These are phyloP conservation scores for Macrotus californicus DNA, from an alignment of 2,113 vertebrate genomes.

Conservation along the genomic window DNA sequence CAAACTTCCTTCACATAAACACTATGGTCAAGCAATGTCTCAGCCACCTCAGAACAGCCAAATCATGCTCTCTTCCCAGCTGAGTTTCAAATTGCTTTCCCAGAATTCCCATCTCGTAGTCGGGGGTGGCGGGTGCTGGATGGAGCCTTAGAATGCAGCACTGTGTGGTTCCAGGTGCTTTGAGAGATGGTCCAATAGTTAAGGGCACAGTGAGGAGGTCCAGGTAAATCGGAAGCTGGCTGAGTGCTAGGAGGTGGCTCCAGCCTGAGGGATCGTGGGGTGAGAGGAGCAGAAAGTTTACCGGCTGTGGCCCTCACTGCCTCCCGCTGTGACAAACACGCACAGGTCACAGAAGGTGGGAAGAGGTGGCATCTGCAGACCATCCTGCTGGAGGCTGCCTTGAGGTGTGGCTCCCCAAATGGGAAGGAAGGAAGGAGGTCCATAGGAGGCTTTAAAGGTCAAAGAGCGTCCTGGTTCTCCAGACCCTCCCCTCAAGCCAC, in stretches of 20 bases:
- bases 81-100: background rate
- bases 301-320: rapidly evolving
- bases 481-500: too few relatives aligned
- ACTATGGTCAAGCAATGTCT: rapidly evolving
- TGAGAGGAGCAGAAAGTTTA: background rate
- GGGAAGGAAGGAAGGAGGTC: background rate
- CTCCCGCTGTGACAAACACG: background rate
- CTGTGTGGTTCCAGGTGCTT: background rate
- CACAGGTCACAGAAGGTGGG: background rate
- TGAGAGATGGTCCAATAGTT: background rate
- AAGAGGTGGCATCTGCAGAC: background rate
- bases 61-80: background rate
- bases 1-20: background rate
- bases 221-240: background rate
- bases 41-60: background rate
- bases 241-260: rapidly evolving
- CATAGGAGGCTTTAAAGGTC: background rate
- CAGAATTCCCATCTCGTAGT: background rate
- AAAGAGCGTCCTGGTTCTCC: background rate
- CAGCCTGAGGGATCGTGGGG: too few relatives aligned
- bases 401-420: background rate
- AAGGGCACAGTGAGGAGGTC: background rate
- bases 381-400: background rate
- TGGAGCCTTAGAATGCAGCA: background rate
- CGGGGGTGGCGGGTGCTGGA: background rate